phyloP scores from a whole-genome alignment of 1,140 invertebrate genomes.

The Sminthurides bifidus region DNA sequence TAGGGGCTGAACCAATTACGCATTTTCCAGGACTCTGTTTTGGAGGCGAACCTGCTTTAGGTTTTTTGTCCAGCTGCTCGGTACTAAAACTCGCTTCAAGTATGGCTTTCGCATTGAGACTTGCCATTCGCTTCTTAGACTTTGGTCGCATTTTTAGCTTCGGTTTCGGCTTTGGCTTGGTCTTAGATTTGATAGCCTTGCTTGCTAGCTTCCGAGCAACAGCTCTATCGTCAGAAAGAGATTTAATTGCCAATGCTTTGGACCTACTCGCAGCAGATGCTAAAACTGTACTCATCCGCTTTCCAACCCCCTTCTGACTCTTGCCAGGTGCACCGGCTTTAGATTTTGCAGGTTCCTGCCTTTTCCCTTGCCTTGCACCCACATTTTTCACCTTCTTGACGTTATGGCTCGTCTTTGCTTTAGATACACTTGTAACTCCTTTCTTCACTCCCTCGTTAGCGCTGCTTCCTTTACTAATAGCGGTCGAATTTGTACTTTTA shows the following conservation, averaged over 20 bases:
- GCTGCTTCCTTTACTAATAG: background rate
- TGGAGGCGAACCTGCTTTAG: conserved; percentile 16
- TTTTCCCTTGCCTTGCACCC: background rate
- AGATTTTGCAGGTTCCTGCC: background rate
- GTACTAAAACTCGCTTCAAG: conserved; percentile 72
- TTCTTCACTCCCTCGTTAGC: background rate
- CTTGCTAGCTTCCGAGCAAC: conserved; percentile 1
- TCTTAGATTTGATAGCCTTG: background rate
- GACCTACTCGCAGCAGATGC: background rate
- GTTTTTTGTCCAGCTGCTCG: conserved; percentile 49
- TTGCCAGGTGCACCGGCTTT: background rate
- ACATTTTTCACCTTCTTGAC: background rate
- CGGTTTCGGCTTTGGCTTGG: conserved; percentile 15
- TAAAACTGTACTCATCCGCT: background rate
- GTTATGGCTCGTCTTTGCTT: background rate
- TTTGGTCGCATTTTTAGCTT: conserved; percentile 21
- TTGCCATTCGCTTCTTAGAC: conserved; percentile 68
- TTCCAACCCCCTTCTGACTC: background rate
- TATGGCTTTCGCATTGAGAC: conserved; percentile 81
- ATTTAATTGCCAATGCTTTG: background rate
- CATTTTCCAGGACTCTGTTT: conserved; percentile 12
- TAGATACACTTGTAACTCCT: background rate
- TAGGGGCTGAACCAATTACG: background rate
- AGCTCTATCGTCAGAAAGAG: background rate
- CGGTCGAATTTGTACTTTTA: background rate